Percentiles rank a stretch among this genome's conserved stretches.
phyloP scores from a whole-genome alignment of 2,888 invertebrate genomes.

The Chaetogeoica ovagalla region DNA sequence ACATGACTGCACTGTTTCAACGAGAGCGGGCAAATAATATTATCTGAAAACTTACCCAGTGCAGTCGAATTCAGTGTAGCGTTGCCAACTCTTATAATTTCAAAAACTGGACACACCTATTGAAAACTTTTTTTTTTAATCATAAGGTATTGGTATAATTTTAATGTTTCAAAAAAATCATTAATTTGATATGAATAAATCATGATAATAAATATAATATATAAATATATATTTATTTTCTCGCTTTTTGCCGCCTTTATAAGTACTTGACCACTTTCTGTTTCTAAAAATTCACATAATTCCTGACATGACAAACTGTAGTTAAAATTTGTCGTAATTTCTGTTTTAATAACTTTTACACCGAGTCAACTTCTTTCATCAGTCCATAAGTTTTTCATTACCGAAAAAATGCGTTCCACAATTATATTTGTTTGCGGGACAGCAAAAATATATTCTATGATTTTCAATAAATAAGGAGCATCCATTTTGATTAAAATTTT shows the following conservation, averaged over 20 bases:
- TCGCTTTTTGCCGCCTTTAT: constrained; percentile 6
- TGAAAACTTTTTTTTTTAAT: too few relatives aligned
- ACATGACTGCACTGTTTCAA: too few relatives aligned
- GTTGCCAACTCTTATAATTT: too few relatives aligned
- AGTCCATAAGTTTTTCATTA: constrained; percentile 1
- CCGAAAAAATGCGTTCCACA: constrained; percentile 6
- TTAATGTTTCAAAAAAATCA: not conserved
- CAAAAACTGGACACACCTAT: too few relatives aligned
- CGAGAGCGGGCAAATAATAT: too few relatives aligned
- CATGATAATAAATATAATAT: not conserved
- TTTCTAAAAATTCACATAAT: not conserved
- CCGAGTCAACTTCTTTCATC: too few relatives aligned
- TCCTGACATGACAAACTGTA: not conserved
- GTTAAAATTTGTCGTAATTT: constrained; percentile 8
- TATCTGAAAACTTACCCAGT: too few relatives aligned
- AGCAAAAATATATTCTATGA: not conserved
- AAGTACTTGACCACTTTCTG: not conserved
- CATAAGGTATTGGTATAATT: not conserved
- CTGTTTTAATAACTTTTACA: constrained; percentile 10
- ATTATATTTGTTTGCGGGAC: not conserved
- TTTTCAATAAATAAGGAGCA: not conserved
- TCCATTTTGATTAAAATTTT: constrained; percentile 5
- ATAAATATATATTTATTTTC: too few relatives aligned
- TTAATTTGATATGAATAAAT: too few relatives aligned
- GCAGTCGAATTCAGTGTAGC: too few relatives aligned